Evolutionary conservation across 2,113 vertebrate genomes (phyloP).

Genomic region (Callithrix jacchus): DNA sequence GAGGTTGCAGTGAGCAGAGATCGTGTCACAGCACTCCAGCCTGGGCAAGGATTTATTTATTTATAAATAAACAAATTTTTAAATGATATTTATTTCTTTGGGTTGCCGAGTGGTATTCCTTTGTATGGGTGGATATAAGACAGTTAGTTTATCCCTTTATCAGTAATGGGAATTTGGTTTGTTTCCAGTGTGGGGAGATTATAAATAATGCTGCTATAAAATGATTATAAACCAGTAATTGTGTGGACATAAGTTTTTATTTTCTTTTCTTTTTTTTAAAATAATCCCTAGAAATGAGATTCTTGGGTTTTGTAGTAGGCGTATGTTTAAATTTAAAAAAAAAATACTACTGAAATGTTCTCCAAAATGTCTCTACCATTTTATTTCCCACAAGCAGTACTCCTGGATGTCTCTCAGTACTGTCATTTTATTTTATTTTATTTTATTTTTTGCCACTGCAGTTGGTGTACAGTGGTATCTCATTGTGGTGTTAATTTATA

Average conservation of each 20-base stretch:
- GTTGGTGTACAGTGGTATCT: accelerated
- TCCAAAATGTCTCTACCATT: no score
- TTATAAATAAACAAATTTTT: no score
- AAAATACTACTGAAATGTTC: neutral
- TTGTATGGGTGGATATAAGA: no score
- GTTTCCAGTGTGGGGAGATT: neutral
- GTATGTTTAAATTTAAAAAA: neutral
- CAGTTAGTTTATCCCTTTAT: no score
- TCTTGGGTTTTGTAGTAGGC: neutral
- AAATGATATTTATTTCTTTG: no score
- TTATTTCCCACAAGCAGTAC: no score
- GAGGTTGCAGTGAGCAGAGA: no score
- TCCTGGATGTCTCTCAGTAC: no score
- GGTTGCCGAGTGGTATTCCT: neutral
- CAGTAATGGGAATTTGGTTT: neutral
- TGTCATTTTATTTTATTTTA: neutral
- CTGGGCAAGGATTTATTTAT: no score
- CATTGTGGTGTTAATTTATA: neutral
- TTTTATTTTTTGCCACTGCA: neutral
- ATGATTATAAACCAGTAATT: neutral
- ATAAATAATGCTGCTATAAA: neutral
- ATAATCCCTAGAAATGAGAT: neutral
- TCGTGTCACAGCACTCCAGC: no score
- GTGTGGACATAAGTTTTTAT: neutral
- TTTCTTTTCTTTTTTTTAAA: neutral